A percentile compares a stretch with the other conserved stretches of the same genome.
These are phyloP conservation scores for Xanthostigma xanthostigma DNA, from an alignment of 2,888 invertebrate genomes.

Conservation along the genomic window DNA sequence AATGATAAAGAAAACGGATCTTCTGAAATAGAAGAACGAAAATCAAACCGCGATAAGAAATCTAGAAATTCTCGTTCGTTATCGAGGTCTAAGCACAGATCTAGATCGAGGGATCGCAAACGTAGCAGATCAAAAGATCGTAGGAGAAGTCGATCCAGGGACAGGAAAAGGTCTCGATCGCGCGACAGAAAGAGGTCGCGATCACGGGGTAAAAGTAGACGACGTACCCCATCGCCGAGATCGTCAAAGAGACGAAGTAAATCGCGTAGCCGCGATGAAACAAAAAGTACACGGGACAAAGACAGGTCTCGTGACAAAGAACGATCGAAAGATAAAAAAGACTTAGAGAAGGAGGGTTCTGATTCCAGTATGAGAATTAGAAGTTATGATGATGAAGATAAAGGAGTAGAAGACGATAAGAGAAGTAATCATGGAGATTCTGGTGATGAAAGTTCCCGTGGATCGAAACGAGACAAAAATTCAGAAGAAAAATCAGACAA, in stretches of 20 bases:
- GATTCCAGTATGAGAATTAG: conserved; percentile 25
- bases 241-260: conserved; percentile 19
- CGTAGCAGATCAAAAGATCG: conserved; percentile 36
- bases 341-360: conserved; percentile 22
- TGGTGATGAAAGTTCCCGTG: conserved; percentile 24
- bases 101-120: conserved; percentile 42
- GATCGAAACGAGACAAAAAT: conserved; percentile 35
- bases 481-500: conserved; percentile 45
- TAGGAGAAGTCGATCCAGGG: conserved; percentile 39
- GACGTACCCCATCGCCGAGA: conserved; percentile 27
- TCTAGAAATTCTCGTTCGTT: conserved; percentile 31
- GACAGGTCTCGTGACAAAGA: conserved; percentile 15
- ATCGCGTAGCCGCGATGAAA: conserved; percentile 18
- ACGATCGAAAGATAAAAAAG: conserved; percentile 14
- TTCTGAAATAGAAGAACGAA: conserved; percentile 23
- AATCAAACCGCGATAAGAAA: conserved; percentile 29
- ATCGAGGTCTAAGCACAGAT: conserved; percentile 20
- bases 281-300: conserved; percentile 26
- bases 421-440: conserved; percentile 15
- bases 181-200: conserved; percentile 31
- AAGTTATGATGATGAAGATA: conserved; percentile 37
- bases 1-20: conserved; percentile 22
- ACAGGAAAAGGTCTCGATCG: conserved; percentile 34
- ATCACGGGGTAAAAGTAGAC: conserved; percentile 22
- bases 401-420: conserved; percentile 30